Base-by-base conservation (phyloP, 2,113 vertebrate genomes). In the Oriolus oriolus region DNA sequence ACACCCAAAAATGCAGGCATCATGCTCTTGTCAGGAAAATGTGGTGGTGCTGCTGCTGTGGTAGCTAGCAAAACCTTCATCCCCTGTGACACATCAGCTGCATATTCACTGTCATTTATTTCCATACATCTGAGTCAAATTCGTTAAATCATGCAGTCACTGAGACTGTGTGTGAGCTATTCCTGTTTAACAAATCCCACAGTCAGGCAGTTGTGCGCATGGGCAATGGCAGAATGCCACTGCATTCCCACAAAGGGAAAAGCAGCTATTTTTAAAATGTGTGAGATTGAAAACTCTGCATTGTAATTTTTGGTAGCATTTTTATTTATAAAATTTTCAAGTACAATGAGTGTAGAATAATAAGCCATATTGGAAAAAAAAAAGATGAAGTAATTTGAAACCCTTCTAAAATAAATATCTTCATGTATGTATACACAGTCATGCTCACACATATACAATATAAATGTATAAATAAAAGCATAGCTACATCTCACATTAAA, bases 1-100 rank as follows among this genome's bases (percentile, higher is more conserved):
- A 87, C 77, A 74, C 91, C 52, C 66, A 74, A 81, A 96, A 95
- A 90, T 78, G 87, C 92, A 95, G 44, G 49, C 75, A 31, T 84
- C 87, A 5, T 35, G 47, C 47, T 63, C 47, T 35, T 83, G 47
- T 85, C 81, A 94, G 87, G 94, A 96, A 80, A 86, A 90, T 30
- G n/a, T 1, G 0, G n/a, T 1, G 0, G 27, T 23, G 33, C 59
- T 66, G 37, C 93, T 75, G 4, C 64, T 31, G n/a, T 37, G 42
- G 35, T 27, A 77, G 65, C 42, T 74, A 35, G 24, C 35, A 78
- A 79, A 90, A 59, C 54, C 75, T 61, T 90, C 37, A 70, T 47
- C 35, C 54, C 35, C 41, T 41, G 7, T 49, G 41, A 68, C 44
- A 87, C 10, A 6, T 53, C 68, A 89, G 53, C 64, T 65, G 61